Evolutionary conservation across 2,797 vertebrate species (phyloP), one percentile per base, ranked within the genome.

Genomic region (Craterocephalus amniculus): DNA sequence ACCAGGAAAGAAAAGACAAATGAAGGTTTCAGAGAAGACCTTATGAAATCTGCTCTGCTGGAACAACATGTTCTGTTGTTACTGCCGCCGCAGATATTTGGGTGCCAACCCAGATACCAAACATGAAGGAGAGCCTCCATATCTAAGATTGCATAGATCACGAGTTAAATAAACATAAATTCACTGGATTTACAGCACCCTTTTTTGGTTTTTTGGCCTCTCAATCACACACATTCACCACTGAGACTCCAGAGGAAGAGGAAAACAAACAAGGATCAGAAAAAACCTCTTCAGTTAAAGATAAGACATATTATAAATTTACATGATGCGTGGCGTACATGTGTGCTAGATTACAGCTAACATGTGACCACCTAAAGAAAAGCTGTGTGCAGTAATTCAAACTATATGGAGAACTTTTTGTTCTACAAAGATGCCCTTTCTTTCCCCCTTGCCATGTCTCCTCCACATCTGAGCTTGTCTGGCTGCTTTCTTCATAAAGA

Each of bases 61-160:
- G 49, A 66, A 52, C 27, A 72, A 68, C 40, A 36, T 54, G 38
- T 43, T 76, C 29, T 52, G 58, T 36, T 65, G 26, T 52, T 74
- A 63, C 14, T 58, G 24, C 43, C 63, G 49, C 45, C 48, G 38
- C 36, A 56, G 58, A 63, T 66, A 18, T 63, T 45, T 10, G 1
- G n/a, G 26, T 2, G 0, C 35, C n/a, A 55, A 55, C 64, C 11
- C 32, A 69, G 65, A 76, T 59, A 65, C 36, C 63, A 27, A 63
- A 76, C 63, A 68, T 76, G 26, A 78, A 76, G 67, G 35, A 45
- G n/a, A 34, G 48, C 27, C 75, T 56, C 54, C 4, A 43, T 43
- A 20, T 43, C 56, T 68, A 40, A 38, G 65, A 27, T 16, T 22
- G 31, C 54, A 4, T 58, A 54, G 34, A 24, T 5, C 1, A 18